Percentiles rank a stretch among this genome's conserved stretches.
These are phyloP conservation scores for Labeo rohita DNA, from an alignment of 2,113 vertebrate genomes.

Conservation along the genomic window DNA sequence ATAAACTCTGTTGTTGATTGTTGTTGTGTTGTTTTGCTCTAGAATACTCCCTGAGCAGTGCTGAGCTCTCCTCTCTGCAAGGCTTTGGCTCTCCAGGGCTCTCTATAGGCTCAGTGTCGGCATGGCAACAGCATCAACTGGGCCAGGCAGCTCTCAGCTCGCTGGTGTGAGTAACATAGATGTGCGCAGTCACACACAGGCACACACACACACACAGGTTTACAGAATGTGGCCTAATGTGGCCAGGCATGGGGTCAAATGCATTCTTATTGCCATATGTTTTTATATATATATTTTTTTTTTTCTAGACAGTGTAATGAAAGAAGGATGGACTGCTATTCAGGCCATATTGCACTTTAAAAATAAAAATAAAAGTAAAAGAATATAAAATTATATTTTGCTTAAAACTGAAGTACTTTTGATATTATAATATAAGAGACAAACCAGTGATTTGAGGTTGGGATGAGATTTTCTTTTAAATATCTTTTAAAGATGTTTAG, in stretches of 20 bases:
- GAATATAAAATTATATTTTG: not conserved
- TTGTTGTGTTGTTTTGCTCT: slow-evolving; percentile 61
- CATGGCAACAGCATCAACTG: slow-evolving; percentile 98
- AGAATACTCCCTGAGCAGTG: slow-evolving; percentile 97
- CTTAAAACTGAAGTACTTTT: not conserved
- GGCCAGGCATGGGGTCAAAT: slow-evolving; percentile 32
- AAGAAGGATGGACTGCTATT: not conserved
- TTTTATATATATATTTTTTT: not conserved
- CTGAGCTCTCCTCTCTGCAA: slow-evolving; percentile 94
- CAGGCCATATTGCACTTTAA: not conserved
- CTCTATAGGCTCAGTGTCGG: slow-evolving; percentile 93
- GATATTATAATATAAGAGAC: not conserved
- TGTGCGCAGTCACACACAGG: slow-evolving; percentile 39
- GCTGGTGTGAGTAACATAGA: slow-evolving; percentile 89
- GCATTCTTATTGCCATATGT: not conserved
- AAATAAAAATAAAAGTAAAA: not conserved
- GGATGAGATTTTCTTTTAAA: not conserved
- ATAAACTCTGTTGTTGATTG: slow-evolving; percentile 54
- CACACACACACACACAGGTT: slow-evolving; percentile 35
- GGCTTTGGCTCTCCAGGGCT: slow-evolving; percentile 94
- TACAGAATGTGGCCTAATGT: slow-evolving; percentile 52
- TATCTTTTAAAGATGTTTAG: not conserved
- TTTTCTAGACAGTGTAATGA: not conserved
- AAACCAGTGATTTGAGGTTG: not conserved
- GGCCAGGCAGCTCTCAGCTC: slow-evolving; percentile 94